phyloP scores from a whole-genome alignment of 2,797 vertebrate species.

The Macrochelys suwanniensis region DNA sequence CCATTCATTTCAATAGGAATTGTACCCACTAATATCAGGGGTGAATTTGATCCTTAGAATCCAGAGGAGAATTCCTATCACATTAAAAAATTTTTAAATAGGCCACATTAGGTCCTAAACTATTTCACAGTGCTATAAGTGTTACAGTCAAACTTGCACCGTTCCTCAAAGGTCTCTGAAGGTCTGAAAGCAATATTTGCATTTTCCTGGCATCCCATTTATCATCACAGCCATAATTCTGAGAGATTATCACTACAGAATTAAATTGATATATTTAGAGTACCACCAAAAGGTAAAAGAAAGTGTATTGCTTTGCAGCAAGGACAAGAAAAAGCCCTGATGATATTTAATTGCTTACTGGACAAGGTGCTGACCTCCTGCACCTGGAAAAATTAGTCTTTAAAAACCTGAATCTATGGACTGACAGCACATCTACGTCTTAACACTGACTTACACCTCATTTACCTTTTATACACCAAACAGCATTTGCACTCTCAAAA shows the following conservation, averaged over 20 bases:
- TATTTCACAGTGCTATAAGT: constrained; percentile 35
- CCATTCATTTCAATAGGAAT: neutral
- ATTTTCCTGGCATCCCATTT: constrained; percentile 13
- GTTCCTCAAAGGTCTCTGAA: constrained; percentile 12
- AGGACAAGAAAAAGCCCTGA: constrained; percentile 7
- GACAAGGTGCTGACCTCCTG: neutral
- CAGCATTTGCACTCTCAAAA: neutral
- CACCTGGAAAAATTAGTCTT: neutral
- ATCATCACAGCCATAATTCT: constrained; percentile 21
- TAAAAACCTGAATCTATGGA: neutral
- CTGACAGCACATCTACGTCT: neutral
- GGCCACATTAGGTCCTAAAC: neutral
- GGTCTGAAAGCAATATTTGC: neutral
- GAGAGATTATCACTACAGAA: constrained; percentile 28
- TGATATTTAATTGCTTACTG: neutral
- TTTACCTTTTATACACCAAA: neutral
- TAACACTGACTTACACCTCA: neutral
- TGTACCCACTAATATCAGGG: neutral
- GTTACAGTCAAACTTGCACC: neutral
- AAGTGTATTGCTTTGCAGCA: neutral
- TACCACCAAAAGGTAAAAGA: neutral
- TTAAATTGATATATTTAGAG: constrained; percentile 1
- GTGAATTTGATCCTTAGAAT: neutral
- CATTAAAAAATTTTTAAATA: constrained; percentile 1
- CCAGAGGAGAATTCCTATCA: neutral